Evolutionary conservation across 2,888 invertebrate genomes (phyloP).

Genomic region (Oscheius myriophilus): DNA sequence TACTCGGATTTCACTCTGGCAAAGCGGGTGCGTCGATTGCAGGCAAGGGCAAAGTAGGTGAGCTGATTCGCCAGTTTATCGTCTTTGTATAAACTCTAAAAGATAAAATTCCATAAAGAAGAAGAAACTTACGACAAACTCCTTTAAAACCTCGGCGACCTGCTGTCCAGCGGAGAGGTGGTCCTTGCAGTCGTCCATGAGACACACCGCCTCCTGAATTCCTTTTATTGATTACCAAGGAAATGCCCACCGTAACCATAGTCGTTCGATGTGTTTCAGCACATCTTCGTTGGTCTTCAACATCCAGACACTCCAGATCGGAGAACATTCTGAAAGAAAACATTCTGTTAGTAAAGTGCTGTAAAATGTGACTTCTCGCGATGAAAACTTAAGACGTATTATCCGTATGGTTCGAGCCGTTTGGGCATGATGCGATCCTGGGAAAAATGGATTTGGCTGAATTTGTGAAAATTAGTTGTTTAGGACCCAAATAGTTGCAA

Average conservation of each 20-base stretch:
- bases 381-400: too few relatives aligned
- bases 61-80: conserved; percentile 13
- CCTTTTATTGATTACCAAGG: neutral
- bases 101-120: neutral
- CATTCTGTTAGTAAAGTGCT: too few relatives aligned
- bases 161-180: neutral
- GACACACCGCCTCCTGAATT: conserved; percentile 3
- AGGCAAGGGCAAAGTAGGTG: conserved; percentile 18
- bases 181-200: neutral
- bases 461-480: too few relatives aligned
- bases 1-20: conserved; percentile 16
- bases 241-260: neutral
- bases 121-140: conserved; percentile 15
- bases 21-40: conserved; percentile 15
- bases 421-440: too few relatives aligned
- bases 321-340: conserved; percentile 10
- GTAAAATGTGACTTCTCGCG: too few relatives aligned
- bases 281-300: conserved; percentile 6
- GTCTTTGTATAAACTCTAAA: conserved; percentile 7
- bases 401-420: too few relatives aligned
- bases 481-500: too few relatives aligned
- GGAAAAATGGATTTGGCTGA: too few relatives aligned
- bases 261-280: conserved; percentile 2
- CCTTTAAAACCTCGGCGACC: conserved; percentile 1
- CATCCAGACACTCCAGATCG: conserved; percentile 2